Evolutionary conservation across 2,888 invertebrate species (phyloP).

Genomic region (Trachelus troglodyta): DNA sequence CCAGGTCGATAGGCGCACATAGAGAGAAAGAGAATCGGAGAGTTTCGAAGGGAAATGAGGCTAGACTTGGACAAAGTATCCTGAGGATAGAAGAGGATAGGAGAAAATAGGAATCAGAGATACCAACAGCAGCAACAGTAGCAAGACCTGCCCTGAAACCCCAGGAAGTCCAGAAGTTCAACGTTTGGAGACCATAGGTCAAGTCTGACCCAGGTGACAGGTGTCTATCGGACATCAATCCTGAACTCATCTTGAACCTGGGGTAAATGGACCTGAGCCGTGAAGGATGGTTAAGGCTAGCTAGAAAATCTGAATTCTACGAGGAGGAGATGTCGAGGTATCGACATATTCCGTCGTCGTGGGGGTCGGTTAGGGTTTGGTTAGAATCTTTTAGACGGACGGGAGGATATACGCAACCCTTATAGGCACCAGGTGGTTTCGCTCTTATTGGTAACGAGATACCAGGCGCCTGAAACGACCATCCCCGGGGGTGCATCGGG

Average conservation of each 20-base stretch:
- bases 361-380: not conserved
- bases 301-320: not conserved
- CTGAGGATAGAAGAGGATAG: not conserved
- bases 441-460: constrained; percentile 47
- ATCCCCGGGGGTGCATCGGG: constrained; percentile 32
- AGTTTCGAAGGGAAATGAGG: not conserved
- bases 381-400: constrained; percentile 4
- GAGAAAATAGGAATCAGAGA: not conserved
- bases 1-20: constrained; percentile 2
- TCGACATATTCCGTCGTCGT: not conserved
- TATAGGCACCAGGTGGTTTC: constrained; percentile 49
- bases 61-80: not conserved
- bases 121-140: not conserved
- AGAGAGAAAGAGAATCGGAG: not conserved
- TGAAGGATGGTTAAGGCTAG: not conserved
- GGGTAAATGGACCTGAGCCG: not conserved
- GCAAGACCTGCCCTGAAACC: not conserved
- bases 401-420: constrained; percentile 35
- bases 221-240: not conserved
- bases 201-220: not conserved
- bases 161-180: not conserved
- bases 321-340: not conserved
- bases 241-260: not conserved
- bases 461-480: constrained; percentile 13
- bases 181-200: not conserved